Conservation (phyloP, 92 coral and sea anemone species). For the Phenganax subtilis region DNA sequence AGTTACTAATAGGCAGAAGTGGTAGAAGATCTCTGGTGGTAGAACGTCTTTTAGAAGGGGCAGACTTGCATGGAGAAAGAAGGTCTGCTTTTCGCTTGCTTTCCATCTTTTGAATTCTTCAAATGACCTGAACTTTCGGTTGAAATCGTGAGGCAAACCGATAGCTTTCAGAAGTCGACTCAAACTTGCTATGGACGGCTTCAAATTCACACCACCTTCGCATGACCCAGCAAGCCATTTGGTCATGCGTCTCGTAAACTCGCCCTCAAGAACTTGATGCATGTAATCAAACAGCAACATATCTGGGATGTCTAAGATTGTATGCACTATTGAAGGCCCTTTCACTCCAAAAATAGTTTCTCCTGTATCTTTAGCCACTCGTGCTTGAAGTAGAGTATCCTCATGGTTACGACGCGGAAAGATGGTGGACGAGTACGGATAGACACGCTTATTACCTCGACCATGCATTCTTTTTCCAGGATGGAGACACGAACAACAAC, state of each 20-base stretch:
- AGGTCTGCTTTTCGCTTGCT: constrained; percentile 58
- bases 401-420: constrained; percentile 51
- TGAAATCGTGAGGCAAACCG: constrained; percentile 60
- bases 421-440: constrained; percentile 7
- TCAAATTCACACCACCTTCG: not conserved
- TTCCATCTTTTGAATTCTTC: constrained; percentile 70
- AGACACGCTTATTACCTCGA: constrained; percentile 53
- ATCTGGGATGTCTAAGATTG: constrained; percentile 4
- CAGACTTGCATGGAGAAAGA: constrained; percentile 60
- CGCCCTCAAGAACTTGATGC: constrained; percentile 38
- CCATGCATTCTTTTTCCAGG: constrained; percentile 58
- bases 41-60: constrained; percentile 51
- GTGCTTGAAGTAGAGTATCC: constrained; percentile 49
- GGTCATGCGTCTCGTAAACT: constrained; percentile 4
- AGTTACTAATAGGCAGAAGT: constrained; percentile 53
- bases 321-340: constrained; percentile 16
- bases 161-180: not conserved
- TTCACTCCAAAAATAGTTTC: constrained; percentile 32
- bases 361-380: constrained; percentile 45
- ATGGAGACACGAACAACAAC: constrained; percentile 56
- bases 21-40: constrained; percentile 52
- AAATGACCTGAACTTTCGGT: constrained; percentile 49
- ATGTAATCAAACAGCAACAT: constrained; percentile 20
- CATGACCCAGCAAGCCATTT: constrained; percentile 40
- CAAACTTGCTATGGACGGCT: not conserved